Evolutionary conservation across 2,113 vertebrate genomes (phyloP).

Genomic region (Phrynosoma blainvillii): DNA sequence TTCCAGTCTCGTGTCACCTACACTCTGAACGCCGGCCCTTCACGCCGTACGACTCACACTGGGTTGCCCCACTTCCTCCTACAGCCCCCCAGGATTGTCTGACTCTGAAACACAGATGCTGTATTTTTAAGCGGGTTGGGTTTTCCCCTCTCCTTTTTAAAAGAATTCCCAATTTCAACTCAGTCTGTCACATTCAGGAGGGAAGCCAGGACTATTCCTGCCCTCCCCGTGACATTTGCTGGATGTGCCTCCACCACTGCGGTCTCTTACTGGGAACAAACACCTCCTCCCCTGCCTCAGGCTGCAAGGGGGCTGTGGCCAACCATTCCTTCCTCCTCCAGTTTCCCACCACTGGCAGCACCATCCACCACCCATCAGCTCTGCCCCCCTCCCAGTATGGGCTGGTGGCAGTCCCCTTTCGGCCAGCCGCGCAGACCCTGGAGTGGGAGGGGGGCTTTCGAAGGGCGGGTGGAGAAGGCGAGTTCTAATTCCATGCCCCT

Average conservation of each 20-base stretch:
- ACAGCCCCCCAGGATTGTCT: not conserved
- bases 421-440: not conserved
- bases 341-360: not conserved
- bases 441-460: not conserved
- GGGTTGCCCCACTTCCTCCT: not conserved
- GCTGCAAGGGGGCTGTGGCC: slow-evolving; percentile 4
- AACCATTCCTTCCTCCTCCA: not conserved
- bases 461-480: not conserved
- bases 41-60: not conserved
- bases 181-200: not conserved
- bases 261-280: slow-evolving; percentile 28
- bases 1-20: not conserved
- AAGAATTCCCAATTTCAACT: not conserved
- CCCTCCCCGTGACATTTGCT: not conserved
- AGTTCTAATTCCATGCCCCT: slow-evolving; percentile 5
- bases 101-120: slow-evolving; percentile 35
- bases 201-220: not conserved
- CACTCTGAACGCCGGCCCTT: not conserved
- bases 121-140: slow-evolving; percentile 28
- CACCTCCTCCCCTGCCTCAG: slow-evolving; percentile 11
- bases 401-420: not conserved
- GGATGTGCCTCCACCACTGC: not conserved
- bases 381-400: not conserved
- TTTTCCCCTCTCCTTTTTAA: not conserved
- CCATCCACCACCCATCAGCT: not conserved